Conservation (phyloP, 2,797 vertebrate genomes). For the Chaunax sp. region DNA sequence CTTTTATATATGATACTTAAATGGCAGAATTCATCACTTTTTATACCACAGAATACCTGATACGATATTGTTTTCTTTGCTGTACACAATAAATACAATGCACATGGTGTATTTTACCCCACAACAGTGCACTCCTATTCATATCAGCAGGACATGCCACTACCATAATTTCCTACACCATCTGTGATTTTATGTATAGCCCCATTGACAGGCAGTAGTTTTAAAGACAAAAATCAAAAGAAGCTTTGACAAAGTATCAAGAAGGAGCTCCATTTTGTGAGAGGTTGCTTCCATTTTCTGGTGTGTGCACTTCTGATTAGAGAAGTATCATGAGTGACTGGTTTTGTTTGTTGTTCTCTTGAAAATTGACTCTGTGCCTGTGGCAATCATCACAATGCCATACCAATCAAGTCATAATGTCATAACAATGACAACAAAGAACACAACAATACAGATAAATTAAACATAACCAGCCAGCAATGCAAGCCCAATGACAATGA, state of each 20-base stretch:
- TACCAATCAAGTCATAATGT: constrained; percentile 3
- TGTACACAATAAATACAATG: too few relatives aligned
- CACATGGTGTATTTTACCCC: too few relatives aligned
- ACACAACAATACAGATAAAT: not conserved
- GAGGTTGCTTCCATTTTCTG: not conserved
- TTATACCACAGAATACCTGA: not conserved
- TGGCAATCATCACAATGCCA: not conserved
- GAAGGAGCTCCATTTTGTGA: not conserved
- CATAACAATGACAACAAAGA: not conserved
- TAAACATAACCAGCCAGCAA: not conserved
- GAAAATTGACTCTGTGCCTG: not conserved
- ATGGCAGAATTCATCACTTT: too few relatives aligned
- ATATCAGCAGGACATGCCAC: too few relatives aligned
- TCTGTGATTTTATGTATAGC: not conserved
- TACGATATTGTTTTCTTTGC: too few relatives aligned
- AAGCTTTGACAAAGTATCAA: not conserved
- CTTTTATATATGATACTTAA: too few relatives aligned
- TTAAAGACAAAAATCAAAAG: not conserved
- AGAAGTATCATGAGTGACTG: not conserved
- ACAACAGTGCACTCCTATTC: too few relatives aligned
- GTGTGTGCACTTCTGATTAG: not conserved
- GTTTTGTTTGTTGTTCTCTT: not conserved
- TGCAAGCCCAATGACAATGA: not conserved
- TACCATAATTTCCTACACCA: too few relatives aligned
- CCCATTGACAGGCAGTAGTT: too few relatives aligned